Conservation (phyloP, 1,140 invertebrate genomes). For the Octopus sinensis region DNA sequence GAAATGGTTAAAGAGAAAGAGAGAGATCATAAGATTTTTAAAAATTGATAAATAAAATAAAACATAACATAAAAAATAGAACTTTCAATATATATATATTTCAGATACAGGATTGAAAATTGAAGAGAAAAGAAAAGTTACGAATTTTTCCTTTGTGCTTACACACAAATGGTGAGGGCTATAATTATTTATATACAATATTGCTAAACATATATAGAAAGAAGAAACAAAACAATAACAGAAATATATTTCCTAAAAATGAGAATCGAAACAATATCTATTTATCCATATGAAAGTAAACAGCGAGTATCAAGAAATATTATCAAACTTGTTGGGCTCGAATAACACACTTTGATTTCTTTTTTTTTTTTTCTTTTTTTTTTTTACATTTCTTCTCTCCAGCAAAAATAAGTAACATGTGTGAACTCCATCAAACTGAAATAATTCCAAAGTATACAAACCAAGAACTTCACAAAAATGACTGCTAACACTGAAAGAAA, state of each 20-base stretch:
- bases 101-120: background rate
- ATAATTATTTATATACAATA: background rate
- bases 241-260: background rate
- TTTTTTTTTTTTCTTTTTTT: too few species aligned
- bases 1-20: constrained; percentile 27
- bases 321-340: too few species aligned
- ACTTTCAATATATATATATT: background rate
- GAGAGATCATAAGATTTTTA: background rate
- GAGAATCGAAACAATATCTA: background rate
- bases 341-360: too few species aligned
- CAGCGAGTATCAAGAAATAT: too few species aligned
- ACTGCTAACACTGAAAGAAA: too few species aligned
- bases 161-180: background rate
- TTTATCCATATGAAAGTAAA: too few species aligned
- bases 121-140: background rate
- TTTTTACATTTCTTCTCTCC: too few species aligned
- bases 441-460: too few species aligned
- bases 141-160: background rate
- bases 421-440: too few species aligned
- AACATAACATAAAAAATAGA: background rate
- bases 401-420: too few species aligned
- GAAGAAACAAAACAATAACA: background rate
- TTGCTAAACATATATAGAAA: background rate
- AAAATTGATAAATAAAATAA: background rate
- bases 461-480: too few species aligned